phyloP scores from a whole-genome alignment of 1,140 invertebrate genomes.

The Eurosta solidaginis region DNA sequence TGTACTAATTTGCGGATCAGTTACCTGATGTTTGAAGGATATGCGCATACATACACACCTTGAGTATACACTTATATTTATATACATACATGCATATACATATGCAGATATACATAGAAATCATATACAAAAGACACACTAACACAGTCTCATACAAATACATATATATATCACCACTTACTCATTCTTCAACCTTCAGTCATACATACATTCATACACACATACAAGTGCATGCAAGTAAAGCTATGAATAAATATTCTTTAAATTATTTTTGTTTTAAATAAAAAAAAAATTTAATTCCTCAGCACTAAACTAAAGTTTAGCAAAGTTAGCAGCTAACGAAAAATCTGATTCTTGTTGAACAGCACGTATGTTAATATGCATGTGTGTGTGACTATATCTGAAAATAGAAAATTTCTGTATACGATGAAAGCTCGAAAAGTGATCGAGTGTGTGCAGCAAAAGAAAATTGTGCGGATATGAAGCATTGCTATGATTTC shows the following conservation, averaged over 20 bases:
- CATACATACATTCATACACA: background rate
- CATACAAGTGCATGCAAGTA: background rate
- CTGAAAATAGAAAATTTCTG: conserved; percentile 29
- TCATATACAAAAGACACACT: too few species aligned
- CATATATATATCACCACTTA: too few species aligned
- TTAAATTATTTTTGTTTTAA: background rate
- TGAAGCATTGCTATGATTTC: background rate
- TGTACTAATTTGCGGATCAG: background rate
- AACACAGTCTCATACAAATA: too few species aligned
- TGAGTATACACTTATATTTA: too few species aligned
- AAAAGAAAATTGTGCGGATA: background rate
- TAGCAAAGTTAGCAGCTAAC: background rate
- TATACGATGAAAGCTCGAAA: background rate
- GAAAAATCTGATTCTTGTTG: background rate
- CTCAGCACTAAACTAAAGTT: background rate
- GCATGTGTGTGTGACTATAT: background rate
- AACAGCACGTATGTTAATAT: background rate
- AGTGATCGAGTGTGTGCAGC: background rate
- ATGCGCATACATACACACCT: background rate
- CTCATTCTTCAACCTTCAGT: too few species aligned
- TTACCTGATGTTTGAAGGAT: conserved; percentile 3
- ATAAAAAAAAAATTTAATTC: background rate
- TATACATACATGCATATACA: too few species aligned
- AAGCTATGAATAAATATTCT: background rate
- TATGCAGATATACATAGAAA: too few species aligned